Evolutionary conservation across 1,140 invertebrate species (phyloP).

Genomic region (Tetragonula clypearis): DNA sequence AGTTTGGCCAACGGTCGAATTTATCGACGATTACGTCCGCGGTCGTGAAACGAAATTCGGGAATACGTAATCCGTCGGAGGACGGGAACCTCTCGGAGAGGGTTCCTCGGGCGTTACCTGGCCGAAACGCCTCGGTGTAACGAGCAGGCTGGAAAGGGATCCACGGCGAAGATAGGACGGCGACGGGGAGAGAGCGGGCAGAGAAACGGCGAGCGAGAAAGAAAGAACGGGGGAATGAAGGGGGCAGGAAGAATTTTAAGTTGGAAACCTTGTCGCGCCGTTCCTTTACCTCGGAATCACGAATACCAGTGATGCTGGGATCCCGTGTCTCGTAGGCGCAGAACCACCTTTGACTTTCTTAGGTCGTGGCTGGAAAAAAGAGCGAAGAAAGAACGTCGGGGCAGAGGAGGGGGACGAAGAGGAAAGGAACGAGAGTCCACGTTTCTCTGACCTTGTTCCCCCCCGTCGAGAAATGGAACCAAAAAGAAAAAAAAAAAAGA

Average conservation of each 20-base stretch:
- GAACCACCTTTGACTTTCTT: conserved; percentile 61
- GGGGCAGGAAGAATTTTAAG: conserved; percentile 75
- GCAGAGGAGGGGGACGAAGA: background rate
- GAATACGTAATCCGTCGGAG: background rate
- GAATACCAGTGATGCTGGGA: conserved; percentile 61
- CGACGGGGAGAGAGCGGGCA: conserved; percentile 20
- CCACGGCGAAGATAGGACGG: conserved; percentile 8
- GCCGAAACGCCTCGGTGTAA: conserved; percentile 47
- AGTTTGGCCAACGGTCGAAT: background rate
- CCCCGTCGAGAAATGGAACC: too few species aligned
- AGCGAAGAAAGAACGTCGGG: background rate
- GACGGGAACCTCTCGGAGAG: conserved; percentile 36
- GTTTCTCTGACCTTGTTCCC: too few species aligned
- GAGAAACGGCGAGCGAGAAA: conserved; percentile 47
- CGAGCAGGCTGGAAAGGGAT: conserved; percentile 35
- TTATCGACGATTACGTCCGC: conserved; percentile 1
- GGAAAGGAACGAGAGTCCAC: too few species aligned
- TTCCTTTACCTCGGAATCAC: conserved; percentile 72
- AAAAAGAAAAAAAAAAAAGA: background rate
- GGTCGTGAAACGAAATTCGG: background rate
- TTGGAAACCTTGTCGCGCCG: conserved; percentile 77
- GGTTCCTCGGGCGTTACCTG: conserved; percentile 4
- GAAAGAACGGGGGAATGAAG: conserved; percentile 21
- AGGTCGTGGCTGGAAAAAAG: conserved; percentile 17
- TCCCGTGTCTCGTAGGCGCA: conserved; percentile 44